Percentiles rank a stretch among this genome's conserved stretches.
These are phyloP conservation scores for Erebia palarica DNA, from an alignment of 2,888 invertebrate genomes.

Conservation along the genomic window DNA sequence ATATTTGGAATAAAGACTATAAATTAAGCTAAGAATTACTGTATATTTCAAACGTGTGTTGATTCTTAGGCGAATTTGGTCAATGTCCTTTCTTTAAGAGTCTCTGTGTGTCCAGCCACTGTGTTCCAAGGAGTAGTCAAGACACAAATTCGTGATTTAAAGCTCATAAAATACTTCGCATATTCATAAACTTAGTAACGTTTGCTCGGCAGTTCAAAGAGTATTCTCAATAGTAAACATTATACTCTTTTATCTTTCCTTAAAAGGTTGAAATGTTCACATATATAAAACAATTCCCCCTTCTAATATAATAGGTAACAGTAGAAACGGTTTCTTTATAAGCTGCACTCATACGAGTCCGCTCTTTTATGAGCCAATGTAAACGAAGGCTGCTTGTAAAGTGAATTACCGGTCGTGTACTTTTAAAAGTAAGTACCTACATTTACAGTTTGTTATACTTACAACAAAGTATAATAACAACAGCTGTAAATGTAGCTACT, in stretches of 20 bases:
- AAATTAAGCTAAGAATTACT: too few relatives aligned
- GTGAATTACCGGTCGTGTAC: not conserved
- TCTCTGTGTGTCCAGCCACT: too few relatives aligned
- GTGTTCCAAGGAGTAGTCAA: too few relatives aligned
- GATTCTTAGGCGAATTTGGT: too few relatives aligned
- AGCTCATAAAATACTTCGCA: not conserved
- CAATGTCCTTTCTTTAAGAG: too few relatives aligned
- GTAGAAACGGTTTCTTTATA: not conserved
- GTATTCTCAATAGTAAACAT: not conserved
- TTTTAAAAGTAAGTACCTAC: not conserved
- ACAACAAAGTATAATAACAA: too few relatives aligned
- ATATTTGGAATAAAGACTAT: too few relatives aligned
- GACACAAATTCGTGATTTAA: not conserved
- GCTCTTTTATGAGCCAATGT: slow-evolving; percentile 15
- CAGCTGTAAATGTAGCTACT: too few relatives aligned
- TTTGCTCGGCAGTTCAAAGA: too few relatives aligned
- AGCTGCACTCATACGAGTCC: not conserved
- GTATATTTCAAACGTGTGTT: too few relatives aligned
- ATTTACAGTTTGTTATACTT: not conserved
- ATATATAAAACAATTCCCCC: slow-evolving; percentile 1
- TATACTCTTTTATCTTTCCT: slow-evolving; percentile 2
- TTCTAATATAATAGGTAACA: slow-evolving; percentile 14
- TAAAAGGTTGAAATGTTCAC: slow-evolving; percentile 13
- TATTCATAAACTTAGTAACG: not conserved
- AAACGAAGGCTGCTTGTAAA: slow-evolving; percentile 1